phyloP scores from a whole-genome alignment of 2,797 vertebrate species.

The Borostomias antarcticus region DNA sequence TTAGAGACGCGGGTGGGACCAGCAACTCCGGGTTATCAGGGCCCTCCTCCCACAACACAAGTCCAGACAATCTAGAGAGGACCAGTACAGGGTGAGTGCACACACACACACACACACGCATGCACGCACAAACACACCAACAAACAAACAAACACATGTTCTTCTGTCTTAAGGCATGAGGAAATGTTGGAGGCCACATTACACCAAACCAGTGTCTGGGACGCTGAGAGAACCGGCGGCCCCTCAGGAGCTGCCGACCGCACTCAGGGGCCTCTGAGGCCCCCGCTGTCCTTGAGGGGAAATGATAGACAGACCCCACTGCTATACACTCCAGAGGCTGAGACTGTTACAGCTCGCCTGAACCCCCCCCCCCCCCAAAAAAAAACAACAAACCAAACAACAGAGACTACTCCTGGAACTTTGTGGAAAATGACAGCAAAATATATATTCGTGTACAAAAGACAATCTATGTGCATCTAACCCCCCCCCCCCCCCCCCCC shows the following conservation, averaged over 20 bases:
- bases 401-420: slow-evolving; percentile 64
- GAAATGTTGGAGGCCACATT: slow-evolving; percentile 38
- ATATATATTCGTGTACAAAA: slow-evolving; percentile 77
- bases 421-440: slow-evolving; percentile 80
- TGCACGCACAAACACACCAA: slow-evolving; percentile 41
- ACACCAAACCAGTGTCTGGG: slow-evolving; percentile 52
- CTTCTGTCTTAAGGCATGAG: slow-evolving; percentile 60
- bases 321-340: slow-evolving; percentile 41
- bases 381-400: slow-evolving; percentile 35
- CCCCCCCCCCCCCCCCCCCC: too few species aligned
- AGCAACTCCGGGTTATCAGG: slow-evolving; percentile 66
- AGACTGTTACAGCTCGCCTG: slow-evolving; percentile 32
- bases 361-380: slow-evolving; percentile 37
- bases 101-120: slow-evolving; percentile 35
- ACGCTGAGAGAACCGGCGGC: slow-evolving; percentile 41
- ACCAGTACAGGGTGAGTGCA: slow-evolving; percentile 31
- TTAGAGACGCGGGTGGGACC: slow-evolving; percentile 58
- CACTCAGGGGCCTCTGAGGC: slow-evolving; percentile 23
- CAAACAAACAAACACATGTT: slow-evolving; percentile 43
- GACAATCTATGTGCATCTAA: slow-evolving; percentile 79
- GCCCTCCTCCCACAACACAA: slow-evolving; percentile 38
- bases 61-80: slow-evolving; percentile 41
- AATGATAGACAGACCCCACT: slow-evolving; percentile 53
- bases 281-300: slow-evolving; percentile 42
- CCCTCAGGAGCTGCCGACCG: slow-evolving; percentile 39